phyloP scores from a whole-genome alignment of 64 coral and sea anemone species.

The Porites lutea region DNA sequence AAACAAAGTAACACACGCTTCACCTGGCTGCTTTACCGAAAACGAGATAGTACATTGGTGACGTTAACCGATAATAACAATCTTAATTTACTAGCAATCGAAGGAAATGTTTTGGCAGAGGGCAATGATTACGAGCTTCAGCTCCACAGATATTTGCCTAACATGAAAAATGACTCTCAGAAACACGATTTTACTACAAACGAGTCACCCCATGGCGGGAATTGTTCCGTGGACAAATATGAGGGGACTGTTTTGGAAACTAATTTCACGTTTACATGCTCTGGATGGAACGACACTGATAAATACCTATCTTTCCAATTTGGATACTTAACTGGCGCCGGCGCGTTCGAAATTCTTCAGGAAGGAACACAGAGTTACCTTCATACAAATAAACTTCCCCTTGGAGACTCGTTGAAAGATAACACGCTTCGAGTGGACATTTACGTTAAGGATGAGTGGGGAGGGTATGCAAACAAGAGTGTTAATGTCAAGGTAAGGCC shows the following conservation, averaged over 20 bases:
- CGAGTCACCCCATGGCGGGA: slow-evolving; percentile 41
- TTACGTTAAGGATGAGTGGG: slow-evolving; percentile 41
- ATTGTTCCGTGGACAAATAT: slow-evolving; percentile 37
- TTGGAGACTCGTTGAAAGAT: slow-evolving; percentile 36
- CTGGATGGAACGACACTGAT: slow-evolving; percentile 53
- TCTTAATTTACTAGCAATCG: neutral
- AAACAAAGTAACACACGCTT: neutral
- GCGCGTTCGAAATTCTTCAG: slow-evolving; percentile 51
- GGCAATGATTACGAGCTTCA: neutral
- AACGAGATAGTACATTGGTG: neutral
- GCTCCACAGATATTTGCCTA: neutral
- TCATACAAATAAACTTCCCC: slow-evolving; percentile 36
- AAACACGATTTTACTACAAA: slow-evolving; percentile 45
- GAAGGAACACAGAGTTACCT: neutral
- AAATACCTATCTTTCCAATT: slow-evolving; percentile 26
- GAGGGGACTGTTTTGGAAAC: slow-evolving; percentile 50
- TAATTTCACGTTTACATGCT: slow-evolving; percentile 63
- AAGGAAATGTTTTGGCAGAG: neutral
- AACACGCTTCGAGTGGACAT: slow-evolving; percentile 33
- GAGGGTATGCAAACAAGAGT: slow-evolving; percentile 10
- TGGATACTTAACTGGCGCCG: slow-evolving; percentile 9
- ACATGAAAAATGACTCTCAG: neutral
- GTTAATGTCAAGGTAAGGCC: slow-evolving; percentile 47
- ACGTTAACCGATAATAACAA: neutral
- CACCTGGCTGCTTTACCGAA: slow-evolving; percentile 7